phyloP scores from a whole-genome alignment of 2,797 vertebrate species.

The Periparus ater region DNA sequence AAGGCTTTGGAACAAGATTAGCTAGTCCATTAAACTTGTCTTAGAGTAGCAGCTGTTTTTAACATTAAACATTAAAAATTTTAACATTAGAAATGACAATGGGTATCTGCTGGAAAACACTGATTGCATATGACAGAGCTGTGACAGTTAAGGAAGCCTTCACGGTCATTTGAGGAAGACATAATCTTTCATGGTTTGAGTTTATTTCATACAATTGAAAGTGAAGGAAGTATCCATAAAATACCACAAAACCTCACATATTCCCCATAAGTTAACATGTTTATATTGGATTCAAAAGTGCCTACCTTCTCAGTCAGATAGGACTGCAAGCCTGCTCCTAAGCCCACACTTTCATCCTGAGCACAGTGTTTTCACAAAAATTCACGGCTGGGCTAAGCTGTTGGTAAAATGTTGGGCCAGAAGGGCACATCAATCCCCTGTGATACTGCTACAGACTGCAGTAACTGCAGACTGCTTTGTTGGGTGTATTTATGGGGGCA shows the following conservation, averaged over 20 bases:
- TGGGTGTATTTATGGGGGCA: not conserved
- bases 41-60: not conserved
- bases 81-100: not conserved
- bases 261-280: not conserved
- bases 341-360: not conserved
- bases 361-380: not conserved
- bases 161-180: not conserved
- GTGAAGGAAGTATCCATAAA: not conserved
- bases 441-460: not conserved
- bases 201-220: not conserved
- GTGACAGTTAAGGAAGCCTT: not conserved
- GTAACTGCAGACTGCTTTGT: not conserved
- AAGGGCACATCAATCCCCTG: not conserved
- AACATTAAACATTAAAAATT: not conserved
- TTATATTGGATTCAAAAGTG: not conserved
- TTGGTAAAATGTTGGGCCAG: not conserved
- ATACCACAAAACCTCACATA: not conserved
- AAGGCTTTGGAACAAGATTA: not conserved
- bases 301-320: not conserved
- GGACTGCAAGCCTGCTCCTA: not conserved
- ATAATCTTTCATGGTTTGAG: not conserved
- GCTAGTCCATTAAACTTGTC: not conserved
- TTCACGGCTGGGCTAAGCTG: not conserved
- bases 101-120: not conserved
- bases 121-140: not conserved